Conservation (phyloP, 2,888 invertebrate species). For the Diplolepis rosae region DNA sequence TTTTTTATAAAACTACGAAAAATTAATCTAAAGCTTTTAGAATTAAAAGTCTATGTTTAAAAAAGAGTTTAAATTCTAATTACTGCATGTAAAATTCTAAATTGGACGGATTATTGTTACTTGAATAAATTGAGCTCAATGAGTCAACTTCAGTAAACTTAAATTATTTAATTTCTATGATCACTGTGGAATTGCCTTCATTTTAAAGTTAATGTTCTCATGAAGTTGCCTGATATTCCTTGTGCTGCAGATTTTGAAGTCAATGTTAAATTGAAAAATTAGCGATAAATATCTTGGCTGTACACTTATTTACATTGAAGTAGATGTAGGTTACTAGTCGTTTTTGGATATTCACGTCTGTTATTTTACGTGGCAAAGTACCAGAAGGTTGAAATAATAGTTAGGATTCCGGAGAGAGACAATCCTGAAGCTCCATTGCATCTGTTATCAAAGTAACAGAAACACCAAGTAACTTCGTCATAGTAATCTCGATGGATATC, state of each 20-base stretch:
- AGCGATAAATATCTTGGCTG: not conserved
- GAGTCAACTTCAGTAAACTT: not conserved
- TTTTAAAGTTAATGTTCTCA: not conserved
- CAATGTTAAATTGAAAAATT: not conserved
- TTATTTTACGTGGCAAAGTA: conserved; percentile 6
- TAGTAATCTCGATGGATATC: conserved; percentile 90
- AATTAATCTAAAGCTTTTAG: not conserved
- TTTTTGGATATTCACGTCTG: not conserved
- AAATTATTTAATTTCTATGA: not conserved
- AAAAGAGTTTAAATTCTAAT: not conserved
- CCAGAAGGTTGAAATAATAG: not conserved
- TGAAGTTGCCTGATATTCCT: not conserved
- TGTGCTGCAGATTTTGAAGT: not conserved
- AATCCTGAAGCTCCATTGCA: conserved; percentile 79
- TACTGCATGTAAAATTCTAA: not conserved
- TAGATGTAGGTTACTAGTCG: not conserved
- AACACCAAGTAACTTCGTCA: conserved; percentile 89
- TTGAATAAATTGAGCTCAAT: not conserved
- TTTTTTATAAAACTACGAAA: not conserved
- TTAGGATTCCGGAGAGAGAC: not conserved
- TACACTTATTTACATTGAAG: conserved; percentile 18
- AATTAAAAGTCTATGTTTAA: not conserved
- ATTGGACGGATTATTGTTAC: not conserved
- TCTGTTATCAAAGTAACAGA: conserved; percentile 92
- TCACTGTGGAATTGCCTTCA: not conserved